phyloP scores from a whole-genome alignment of 2,888 invertebrate genomes.

The Sarcophaga subvicina region DNA sequence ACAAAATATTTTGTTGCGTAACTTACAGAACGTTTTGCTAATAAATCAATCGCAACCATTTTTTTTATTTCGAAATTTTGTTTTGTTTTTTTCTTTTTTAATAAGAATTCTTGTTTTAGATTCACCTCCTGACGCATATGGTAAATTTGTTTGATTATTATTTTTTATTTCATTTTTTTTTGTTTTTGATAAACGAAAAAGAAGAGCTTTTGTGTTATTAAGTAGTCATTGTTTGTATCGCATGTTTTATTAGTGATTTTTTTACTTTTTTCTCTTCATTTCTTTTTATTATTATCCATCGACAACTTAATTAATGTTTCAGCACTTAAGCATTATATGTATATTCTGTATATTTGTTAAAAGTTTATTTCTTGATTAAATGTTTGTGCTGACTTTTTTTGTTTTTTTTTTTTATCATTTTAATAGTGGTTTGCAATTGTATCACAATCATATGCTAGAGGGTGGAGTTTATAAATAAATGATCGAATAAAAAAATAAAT shows the following conservation, averaged over 20 bases:
- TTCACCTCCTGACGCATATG: neutral
- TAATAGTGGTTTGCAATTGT: neutral
- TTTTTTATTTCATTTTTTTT: neutral
- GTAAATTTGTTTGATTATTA: too few relatives aligned
- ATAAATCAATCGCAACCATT: conserved; percentile 27
- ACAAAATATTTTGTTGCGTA: too few relatives aligned
- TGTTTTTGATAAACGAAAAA: neutral
- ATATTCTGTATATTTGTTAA: neutral
- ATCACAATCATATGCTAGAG: neutral
- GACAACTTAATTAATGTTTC: conserved; percentile 52
- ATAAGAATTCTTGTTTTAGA: neutral
- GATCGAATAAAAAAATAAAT: too few relatives aligned
- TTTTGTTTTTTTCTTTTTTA: neutral
- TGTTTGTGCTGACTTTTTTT: neutral
- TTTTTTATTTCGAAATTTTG: neutral
- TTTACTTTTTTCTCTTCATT: neutral
- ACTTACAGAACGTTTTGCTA: conserved; percentile 30
- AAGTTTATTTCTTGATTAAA: neutral
- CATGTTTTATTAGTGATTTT: neutral
- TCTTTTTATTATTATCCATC: neutral
- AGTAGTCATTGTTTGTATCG: conserved; percentile 7
- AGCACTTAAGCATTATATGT: conserved; percentile 25
- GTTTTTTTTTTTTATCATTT: neutral
- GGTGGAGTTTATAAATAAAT: too few relatives aligned
- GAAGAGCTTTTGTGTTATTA: conserved; percentile 19